phyloP scores from a whole-genome alignment of 1,140 invertebrate species.

The Bombus waltoni region DNA sequence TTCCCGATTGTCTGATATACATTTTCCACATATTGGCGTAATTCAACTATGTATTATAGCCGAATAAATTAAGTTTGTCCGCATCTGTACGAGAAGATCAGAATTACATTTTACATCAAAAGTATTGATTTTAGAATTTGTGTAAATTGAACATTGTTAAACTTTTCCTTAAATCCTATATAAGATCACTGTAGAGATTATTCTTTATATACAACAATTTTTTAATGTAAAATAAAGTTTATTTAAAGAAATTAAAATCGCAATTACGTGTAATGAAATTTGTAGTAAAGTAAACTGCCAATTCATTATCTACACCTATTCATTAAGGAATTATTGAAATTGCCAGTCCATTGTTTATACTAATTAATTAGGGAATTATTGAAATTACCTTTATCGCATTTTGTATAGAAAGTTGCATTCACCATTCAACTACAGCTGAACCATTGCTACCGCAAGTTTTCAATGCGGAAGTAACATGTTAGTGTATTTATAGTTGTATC shows the following conservation, averaged over 20 bases:
- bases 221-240: not conserved
- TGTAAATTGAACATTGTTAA: not conserved
- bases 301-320: not conserved
- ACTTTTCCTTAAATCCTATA: not conserved
- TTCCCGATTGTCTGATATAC: no score
- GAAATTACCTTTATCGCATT: not conserved
- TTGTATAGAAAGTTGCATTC: not conserved
- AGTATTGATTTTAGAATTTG: not conserved
- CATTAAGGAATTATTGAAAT: not conserved
- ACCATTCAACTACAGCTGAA: not conserved
- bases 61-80: not conserved
- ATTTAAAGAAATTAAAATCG: not conserved
- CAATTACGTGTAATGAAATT: not conserved
- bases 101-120: not conserved
- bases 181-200: not conserved
- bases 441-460: not conserved
- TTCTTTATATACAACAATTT: not conserved
- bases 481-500: not conserved
- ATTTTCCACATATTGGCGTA: not conserved
- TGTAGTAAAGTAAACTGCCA: not conserved
- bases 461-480: not conserved
- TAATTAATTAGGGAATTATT: slow-evolving; percentile 6
- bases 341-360: not conserved
- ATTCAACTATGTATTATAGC: not conserved
- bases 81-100: not conserved